Evolutionary conservation across 2,113 vertebrate genomes (phyloP), one percentile per base, ranked within the genome.

Genomic region (Gulo gulo): DNA sequence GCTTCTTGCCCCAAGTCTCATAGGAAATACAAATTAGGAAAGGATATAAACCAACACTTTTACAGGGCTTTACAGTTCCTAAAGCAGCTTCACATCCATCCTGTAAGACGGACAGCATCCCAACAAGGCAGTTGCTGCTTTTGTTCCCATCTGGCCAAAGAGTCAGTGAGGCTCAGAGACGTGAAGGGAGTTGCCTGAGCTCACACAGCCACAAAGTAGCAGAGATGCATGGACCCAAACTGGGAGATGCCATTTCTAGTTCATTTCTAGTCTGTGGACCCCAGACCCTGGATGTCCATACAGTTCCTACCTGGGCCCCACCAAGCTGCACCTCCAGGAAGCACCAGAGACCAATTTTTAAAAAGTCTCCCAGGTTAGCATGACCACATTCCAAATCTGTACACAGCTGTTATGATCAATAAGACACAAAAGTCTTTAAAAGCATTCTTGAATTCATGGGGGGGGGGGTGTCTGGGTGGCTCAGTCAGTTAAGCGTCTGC

Each of bases 11-110:
- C 57, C 36, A 36, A 36, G 57, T 63, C 69, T 96, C 76, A 78
- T 0, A 81, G 50, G 26, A 93, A 91, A 95, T 31, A 50, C 42
- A 92, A 81, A 95, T 21, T 39, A 87, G n/a, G 74, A 73, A 80
- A 61, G 57, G 57, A 52, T 36, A 50, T 9, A 57, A 93, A 42
- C 18, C 18, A 23, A 91, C 88, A 89, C 31, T 18, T 65, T 21
- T 18, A 47, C 18, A 9, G 4, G 12, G 6, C 24, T 89, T 71
- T 76, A 36, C 21, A 78, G 73, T 55, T 91, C 78, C 15, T 61
- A 86, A 97, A 55, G 65, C 36, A 88, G 69, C 24, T 52, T 71
- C 82, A 24, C 23, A 18, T 6, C 26, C 39, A 55, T 7, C 26
- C 20, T 4, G 23, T 47, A 74, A 78, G 45, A 57, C 31, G 24